These are phyloP conservation scores for Camponotus floridanus DNA, from an alignment of 1,140 invertebrate species.

Conservation along the genomic window DNA sequence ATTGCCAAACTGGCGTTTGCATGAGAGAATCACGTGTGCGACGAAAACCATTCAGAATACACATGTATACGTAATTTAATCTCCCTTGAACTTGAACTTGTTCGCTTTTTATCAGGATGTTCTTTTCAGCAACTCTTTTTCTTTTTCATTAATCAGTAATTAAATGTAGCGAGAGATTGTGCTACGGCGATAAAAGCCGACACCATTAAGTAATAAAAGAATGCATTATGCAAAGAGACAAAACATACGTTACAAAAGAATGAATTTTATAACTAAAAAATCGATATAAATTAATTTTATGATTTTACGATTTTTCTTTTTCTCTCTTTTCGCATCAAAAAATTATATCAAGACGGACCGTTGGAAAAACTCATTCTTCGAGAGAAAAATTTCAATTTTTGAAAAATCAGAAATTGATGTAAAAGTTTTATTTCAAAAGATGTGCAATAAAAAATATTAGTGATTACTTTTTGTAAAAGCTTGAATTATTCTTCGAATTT, in stretches of 20 bases:
- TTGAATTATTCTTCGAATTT: not conserved
- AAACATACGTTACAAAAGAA: not conserved
- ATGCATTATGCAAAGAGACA: not conserved
- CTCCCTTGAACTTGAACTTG: conserved; percentile 15
- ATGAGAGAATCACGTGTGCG: conserved; percentile 11
- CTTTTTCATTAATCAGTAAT: not conserved
- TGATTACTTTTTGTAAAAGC: not conserved
- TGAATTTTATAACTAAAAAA: not conserved
- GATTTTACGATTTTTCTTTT: not conserved
- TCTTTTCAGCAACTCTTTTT: conserved; percentile 1
- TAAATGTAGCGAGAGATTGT: not conserved
- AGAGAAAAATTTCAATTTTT: not conserved
- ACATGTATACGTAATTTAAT: conserved; percentile 20
- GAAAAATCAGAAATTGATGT: not conserved
- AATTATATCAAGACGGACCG: not conserved
- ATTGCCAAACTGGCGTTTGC: not conserved
- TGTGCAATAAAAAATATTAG: not conserved
- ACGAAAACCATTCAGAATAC: not conserved
- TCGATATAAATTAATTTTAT: not conserved
- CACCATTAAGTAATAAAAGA: not conserved
- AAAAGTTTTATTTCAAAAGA: not conserved
- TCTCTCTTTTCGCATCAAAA: not conserved
- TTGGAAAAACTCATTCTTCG: not conserved
- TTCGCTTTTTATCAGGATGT: not conserved
- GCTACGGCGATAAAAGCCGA: not conserved